phyloP scores from a whole-genome alignment of 2,113 vertebrate species.

The Ploceus nigricollis region DNA sequence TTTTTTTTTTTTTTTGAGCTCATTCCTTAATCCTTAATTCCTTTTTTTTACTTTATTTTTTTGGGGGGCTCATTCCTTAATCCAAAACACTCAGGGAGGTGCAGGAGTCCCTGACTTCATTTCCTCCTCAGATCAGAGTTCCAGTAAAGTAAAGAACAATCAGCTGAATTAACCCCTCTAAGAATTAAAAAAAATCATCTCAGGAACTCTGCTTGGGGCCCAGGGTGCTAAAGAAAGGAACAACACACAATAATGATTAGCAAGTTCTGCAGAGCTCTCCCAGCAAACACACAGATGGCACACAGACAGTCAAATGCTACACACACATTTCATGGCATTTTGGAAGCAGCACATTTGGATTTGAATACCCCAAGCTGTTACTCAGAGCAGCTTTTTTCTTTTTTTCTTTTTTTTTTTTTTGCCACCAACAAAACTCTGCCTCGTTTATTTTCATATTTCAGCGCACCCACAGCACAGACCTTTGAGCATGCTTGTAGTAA shows the following conservation, averaged over 20 bases:
- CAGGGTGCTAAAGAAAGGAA: background rate
- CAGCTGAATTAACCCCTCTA: background rate
- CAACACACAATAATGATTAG: conserved; percentile 24
- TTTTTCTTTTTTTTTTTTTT: background rate
- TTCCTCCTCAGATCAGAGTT: background rate
- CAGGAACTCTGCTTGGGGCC: background rate
- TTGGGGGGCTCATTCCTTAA: background rate
- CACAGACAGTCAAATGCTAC: conserved; percentile 39
- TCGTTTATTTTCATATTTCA: background rate
- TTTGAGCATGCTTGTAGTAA: conserved; percentile 54
- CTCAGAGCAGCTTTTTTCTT: background rate
- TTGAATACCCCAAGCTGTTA: conserved; percentile 26
- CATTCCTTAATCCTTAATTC: background rate
- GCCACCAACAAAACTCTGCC: background rate
- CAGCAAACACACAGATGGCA: conserved; percentile 62
- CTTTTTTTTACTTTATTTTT: background rate
- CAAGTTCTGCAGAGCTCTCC: conserved; percentile 14
- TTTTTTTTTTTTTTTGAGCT: background rate
- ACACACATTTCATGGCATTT: conserved; percentile 65
- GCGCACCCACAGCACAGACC: background rate
- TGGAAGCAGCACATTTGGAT: conserved; percentile 72
- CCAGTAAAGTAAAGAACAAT: background rate
- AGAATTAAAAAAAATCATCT: background rate
- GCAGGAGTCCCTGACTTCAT: background rate
- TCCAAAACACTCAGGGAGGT: background rate